Evolutionary conservation across 2,888 invertebrate species (phyloP).

Genomic region (Stictocephala bisonia): DNA sequence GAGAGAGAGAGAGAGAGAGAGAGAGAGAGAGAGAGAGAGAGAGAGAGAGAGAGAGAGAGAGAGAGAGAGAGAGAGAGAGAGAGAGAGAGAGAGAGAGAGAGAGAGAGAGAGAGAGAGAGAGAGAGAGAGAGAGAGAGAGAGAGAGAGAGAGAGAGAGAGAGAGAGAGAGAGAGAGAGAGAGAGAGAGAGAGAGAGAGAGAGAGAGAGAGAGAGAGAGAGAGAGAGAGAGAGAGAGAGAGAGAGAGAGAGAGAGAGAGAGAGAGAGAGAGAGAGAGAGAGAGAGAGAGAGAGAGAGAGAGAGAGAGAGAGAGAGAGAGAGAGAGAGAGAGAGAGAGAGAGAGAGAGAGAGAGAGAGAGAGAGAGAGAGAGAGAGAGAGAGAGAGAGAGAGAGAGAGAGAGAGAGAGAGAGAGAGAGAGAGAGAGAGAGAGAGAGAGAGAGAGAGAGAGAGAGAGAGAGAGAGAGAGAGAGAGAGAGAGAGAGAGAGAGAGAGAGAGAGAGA

Average conservation of each 20-base stretch:
- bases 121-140: not conserved
- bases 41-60: not conserved
- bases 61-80: no score
- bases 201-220: not conserved
- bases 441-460: not conserved
- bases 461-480: not conserved
- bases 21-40: not conserved
- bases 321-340: not conserved
- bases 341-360: not conserved
- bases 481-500: constrained; percentile 24
- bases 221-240: no score
- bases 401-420: not conserved
- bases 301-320: no score
- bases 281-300: not conserved
- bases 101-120: no score
- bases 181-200: not conserved
- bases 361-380: not conserved
- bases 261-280: not conserved
- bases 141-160: not conserved
- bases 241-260: no score
- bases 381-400: not conserved
- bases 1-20: constrained; percentile 10
- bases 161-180: not conserved
- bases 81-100: no score
- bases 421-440: not conserved